Conservation (phyloP, 2,797 vertebrate genomes). For the Aldrovandia affinis region DNA sequence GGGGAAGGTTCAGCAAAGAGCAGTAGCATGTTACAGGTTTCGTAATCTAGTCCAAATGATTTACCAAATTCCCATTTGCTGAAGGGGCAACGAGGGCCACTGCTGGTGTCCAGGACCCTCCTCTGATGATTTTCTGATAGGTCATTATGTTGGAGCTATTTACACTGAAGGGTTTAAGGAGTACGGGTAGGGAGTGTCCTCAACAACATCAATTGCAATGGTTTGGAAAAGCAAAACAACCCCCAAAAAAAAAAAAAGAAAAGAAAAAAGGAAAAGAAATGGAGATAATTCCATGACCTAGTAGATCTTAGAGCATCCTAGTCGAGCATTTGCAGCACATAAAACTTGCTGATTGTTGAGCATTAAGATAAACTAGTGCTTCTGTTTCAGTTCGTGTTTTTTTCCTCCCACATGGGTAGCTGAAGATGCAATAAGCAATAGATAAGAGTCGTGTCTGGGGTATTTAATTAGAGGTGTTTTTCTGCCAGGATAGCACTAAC, state of each 20-base stretch:
- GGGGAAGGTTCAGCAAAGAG: slow-evolving; percentile 55
- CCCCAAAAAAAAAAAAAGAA: too few species aligned
- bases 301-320: not conserved
- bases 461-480: slow-evolving; percentile 36
- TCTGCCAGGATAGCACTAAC: slow-evolving; percentile 30
- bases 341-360: not conserved
- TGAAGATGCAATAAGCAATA: not conserved
- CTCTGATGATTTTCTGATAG: not conserved
- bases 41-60: not conserved
- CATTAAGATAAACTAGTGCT: slow-evolving; percentile 12
- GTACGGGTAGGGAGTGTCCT: not conserved
- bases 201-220: not conserved
- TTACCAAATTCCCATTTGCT: not conserved
- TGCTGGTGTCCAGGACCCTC: too few species aligned
- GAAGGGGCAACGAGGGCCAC: not conserved
- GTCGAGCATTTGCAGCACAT: not conserved
- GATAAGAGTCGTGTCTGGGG: slow-evolving; percentile 18
- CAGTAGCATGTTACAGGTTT: slow-evolving; percentile 53
- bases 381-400: not conserved
- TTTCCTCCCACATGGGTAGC: slow-evolving; percentile 10
- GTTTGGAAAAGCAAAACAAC: too few species aligned
- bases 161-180: not conserved
- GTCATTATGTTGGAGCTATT: not conserved
- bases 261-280: too few species aligned
- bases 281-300: slow-evolving; percentile 15